Percentiles rank a stretch among this genome's conserved stretches.
Evolutionary conservation across 1,140 invertebrate genomes (phyloP).

Genomic region (Drosophila kepulauana): DNA sequence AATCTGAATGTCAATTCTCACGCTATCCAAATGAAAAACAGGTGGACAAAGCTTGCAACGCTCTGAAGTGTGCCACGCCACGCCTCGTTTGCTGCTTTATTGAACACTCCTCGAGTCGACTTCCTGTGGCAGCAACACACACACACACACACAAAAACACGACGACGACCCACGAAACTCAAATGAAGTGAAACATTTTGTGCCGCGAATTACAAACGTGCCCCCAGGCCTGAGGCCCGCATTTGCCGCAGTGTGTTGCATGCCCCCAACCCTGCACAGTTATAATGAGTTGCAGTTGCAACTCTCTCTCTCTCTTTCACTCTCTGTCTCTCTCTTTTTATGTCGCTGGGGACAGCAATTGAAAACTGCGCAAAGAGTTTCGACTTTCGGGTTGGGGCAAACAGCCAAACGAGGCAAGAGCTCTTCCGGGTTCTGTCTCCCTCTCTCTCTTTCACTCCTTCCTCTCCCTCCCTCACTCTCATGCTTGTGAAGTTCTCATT

Average conservation of each 20-base stretch:
- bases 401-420: slow-evolving; percentile 40
- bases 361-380: slow-evolving; percentile 57
- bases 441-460: slow-evolving; percentile 8
- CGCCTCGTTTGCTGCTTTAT: slow-evolving; percentile 16
- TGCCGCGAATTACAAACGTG: slow-evolving; percentile 78
- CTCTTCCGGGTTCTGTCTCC: slow-evolving; percentile 73
- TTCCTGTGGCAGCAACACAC: slow-evolving; percentile 56
- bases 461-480: not conserved
- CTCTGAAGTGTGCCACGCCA: slow-evolving; percentile 22
- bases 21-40: slow-evolving; percentile 37
- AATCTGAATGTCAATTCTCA: slow-evolving; percentile 9
- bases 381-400: slow-evolving; percentile 13
- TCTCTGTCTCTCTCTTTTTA: not conserved
- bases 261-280: slow-evolving; percentile 47
- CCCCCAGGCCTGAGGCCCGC: slow-evolving; percentile 48
- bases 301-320: slow-evolving; percentile 12
- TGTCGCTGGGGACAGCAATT: slow-evolving; percentile 58
- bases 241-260: slow-evolving; percentile 42
- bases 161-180: slow-evolving; percentile 67
- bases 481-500: slow-evolving; percentile 47
- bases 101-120: slow-evolving; percentile 60
- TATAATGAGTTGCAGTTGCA: slow-evolving; percentile 82
- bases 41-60: slow-evolving; percentile 44
- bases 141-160: not conserved
- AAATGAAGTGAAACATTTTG: slow-evolving; percentile 82